A percentile compares a stretch with the other conserved stretches of the same genome.
phyloP scores from a whole-genome alignment of 1,140 invertebrate genomes.

The Drosophila novamexicana region DNA sequence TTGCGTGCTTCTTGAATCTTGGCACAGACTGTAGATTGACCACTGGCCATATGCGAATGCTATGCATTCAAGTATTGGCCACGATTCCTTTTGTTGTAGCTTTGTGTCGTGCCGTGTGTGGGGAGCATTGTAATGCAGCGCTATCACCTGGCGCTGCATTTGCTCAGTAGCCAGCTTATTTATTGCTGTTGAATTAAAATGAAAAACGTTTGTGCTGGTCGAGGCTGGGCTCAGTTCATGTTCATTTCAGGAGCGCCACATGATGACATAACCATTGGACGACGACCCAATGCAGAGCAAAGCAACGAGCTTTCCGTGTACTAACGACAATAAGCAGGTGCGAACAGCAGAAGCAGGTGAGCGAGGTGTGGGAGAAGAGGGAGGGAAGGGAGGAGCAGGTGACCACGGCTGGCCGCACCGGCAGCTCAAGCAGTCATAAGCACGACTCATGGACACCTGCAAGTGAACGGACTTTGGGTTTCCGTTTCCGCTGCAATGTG shows the following conservation, averaged over 20 bases:
- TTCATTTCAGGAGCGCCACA: constrained; percentile 32
- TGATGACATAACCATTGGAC: constrained; percentile 18
- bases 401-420: constrained; percentile 46
- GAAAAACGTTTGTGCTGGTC: constrained; percentile 46
- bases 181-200: constrained; percentile 70
- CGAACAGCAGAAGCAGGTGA: neutral
- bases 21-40: neutral
- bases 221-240: constrained; percentile 34
- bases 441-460: constrained; percentile 65
- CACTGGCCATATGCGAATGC: constrained; percentile 4
- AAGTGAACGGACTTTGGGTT: constrained; percentile 60
- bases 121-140: constrained; percentile 42
- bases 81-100: constrained; percentile 21
- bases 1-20: neutral
- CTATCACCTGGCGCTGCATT: constrained; percentile 50
- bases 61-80: neutral
- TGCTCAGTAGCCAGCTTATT: constrained; percentile 57
- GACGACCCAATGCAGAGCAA: constrained; percentile 8
- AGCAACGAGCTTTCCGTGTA: constrained; percentile 52
- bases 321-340: constrained; percentile 47
- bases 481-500: constrained; percentile 78
- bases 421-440: constrained; percentile 75
- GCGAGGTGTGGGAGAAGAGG: neutral
- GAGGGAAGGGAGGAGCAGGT: neutral
- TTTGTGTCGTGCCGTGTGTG: constrained; percentile 11